phyloP scores from a whole-genome alignment of 2,888 invertebrate genomes.

The Erebia aethiops region DNA sequence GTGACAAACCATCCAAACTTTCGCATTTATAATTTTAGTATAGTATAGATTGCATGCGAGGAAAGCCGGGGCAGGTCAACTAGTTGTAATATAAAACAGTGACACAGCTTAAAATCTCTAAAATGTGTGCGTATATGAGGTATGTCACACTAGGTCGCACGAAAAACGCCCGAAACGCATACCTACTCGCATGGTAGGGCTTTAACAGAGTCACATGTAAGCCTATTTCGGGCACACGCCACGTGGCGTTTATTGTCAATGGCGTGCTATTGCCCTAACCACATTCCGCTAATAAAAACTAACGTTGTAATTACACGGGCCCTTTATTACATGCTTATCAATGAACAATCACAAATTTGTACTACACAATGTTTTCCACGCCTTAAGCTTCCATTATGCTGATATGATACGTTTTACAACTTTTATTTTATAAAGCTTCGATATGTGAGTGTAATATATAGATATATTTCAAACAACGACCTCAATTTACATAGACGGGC shows the following conservation, averaged over 20 bases:
- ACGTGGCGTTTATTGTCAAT: conserved; percentile 43
- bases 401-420: conserved; percentile 27
- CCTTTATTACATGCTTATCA: conserved; percentile 41
- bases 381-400: conserved; percentile 29
- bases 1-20: too few species aligned
- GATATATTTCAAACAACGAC: too few species aligned
- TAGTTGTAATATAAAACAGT: too few species aligned
- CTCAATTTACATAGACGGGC: too few species aligned
- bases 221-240: conserved; percentile 39
- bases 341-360: conserved; percentile 39
- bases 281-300: conserved; percentile 45
- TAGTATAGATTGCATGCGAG: too few species aligned
- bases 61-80: too few species aligned
- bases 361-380: conserved; percentile 35
- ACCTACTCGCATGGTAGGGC: background rate
- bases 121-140: too few species aligned
- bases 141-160: background rate
- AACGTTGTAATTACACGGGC: conserved; percentile 41
- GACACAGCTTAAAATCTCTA: too few species aligned
- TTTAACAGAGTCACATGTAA: conserved; percentile 38
- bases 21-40: too few species aligned
- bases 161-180: background rate
- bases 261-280: conserved; percentile 37
- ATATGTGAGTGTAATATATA: background rate
- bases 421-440: conserved; percentile 2